phyloP scores from a whole-genome alignment of 2,888 invertebrate species.

The Drosophila meridionalis region DNA sequence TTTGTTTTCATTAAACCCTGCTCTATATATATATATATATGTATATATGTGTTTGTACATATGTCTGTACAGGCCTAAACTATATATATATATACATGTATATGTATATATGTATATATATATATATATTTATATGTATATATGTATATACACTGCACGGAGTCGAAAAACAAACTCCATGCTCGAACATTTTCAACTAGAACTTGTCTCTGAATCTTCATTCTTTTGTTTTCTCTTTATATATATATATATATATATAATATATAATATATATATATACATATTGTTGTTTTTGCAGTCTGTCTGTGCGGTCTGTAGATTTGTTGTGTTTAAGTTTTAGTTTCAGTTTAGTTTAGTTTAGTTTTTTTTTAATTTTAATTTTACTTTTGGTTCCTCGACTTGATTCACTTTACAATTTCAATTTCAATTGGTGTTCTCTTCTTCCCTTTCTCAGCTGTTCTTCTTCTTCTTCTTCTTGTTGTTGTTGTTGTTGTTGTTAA shows the following conservation, averaged over 20 bases:
- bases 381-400: constrained; percentile 26
- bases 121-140: constrained; percentile 7
- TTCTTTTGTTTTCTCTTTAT: constrained; percentile 7
- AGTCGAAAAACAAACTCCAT: constrained; percentile 50
- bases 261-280: background rate
- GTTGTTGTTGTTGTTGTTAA: constrained; percentile 17
- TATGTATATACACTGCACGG: constrained; percentile 13
- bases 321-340: constrained; percentile 3
- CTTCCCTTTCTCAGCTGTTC: background rate
- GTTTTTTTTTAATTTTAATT: constrained; percentile 6
- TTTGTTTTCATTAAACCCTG: constrained; percentile 55
- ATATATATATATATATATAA: background rate
- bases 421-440: constrained; percentile 36
- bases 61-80: background rate
- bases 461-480: background rate
- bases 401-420: constrained; percentile 9
- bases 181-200: constrained; percentile 22
- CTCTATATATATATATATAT: background rate
- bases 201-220: constrained; percentile 14
- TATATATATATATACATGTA: background rate
- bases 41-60: background rate
- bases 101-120: background rate
- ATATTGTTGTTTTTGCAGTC: constrained; percentile 25
- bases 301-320: constrained; percentile 39
- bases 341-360: background rate